These are phyloP conservation scores for Phalera bucephala DNA, from an alignment of 2,888 invertebrate species.

Conservation along the genomic window DNA sequence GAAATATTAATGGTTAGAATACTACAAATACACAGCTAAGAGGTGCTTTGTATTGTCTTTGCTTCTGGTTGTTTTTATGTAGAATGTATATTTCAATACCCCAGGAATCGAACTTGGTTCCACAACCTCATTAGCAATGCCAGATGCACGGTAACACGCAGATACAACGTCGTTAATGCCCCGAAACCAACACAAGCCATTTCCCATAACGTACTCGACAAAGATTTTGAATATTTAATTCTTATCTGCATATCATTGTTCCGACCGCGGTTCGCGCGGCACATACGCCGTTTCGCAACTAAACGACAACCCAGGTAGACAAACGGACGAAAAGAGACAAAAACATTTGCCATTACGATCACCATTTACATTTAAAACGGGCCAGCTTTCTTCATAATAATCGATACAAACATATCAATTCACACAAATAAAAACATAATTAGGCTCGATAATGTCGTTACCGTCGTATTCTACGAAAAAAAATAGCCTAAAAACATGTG, in stretches of 20 bases:
- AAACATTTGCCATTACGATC: slow-evolving; percentile 50
- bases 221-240: slow-evolving; percentile 12
- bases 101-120: too few species aligned
- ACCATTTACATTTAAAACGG: slow-evolving; percentile 45
- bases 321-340: slow-evolving; percentile 57
- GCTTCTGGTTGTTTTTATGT: too few species aligned
- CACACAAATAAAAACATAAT: slow-evolving; percentile 30
- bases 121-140: too few species aligned
- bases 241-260: slow-evolving; percentile 22
- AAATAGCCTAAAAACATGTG: slow-evolving; percentile 79
- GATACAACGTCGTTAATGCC: too few species aligned
- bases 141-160: too few species aligned
- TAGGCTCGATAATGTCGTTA: slow-evolving; percentile 38
- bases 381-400: slow-evolving; percentile 57
- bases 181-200: too few species aligned
- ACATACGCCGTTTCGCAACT: slow-evolving; percentile 9
- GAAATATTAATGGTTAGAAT: too few species aligned
- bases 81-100: too few species aligned
- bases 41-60: too few species aligned
- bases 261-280: slow-evolving; percentile 5
- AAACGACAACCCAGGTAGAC: slow-evolving; percentile 40
- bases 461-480: slow-evolving; percentile 73
- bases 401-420: slow-evolving; percentile 61
- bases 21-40: too few species aligned
- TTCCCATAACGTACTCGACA: slow-evolving; percentile 1